Conservation (phyloP, 2,888 invertebrate genomes). For the Diaphora mendica region DNA sequence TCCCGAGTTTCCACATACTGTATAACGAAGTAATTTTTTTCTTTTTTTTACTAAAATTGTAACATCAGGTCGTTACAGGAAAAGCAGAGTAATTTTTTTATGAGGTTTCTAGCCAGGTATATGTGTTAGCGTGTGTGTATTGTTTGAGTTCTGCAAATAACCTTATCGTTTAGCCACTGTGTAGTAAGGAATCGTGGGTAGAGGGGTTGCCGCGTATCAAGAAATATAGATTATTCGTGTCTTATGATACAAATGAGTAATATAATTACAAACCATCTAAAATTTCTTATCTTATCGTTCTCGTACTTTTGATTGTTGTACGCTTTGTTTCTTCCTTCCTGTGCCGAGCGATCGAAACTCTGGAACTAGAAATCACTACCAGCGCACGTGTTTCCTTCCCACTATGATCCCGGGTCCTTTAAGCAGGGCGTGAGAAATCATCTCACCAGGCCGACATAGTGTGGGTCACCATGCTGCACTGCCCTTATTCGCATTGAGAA, state of each 20-base stretch:
- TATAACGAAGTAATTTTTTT: background rate
- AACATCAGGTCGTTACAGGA: background rate
- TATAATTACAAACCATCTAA: background rate
- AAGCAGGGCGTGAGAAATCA: no score
- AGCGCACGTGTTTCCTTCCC: no score
- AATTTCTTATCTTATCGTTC: no score
- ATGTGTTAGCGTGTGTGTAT: background rate
- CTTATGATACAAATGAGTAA: background rate
- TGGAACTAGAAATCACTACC: no score
- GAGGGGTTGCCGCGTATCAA: background rate
- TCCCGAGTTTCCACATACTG: background rate
- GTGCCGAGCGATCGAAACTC: no score
- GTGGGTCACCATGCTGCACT: no score
- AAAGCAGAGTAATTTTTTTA: background rate
- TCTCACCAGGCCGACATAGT: no score
- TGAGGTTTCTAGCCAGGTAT: background rate
- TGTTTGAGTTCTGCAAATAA: background rate
- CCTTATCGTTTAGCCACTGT: background rate
- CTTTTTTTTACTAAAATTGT: background rate
- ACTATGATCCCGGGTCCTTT: no score
- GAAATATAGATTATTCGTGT: background rate
- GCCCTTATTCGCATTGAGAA: no score
- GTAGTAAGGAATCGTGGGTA: background rate
- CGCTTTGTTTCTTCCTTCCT: no score
- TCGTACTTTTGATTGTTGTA: no score